These are phyloP conservation scores for Parelbella ahira DNA, from an alignment of 2,888 invertebrate genomes.

Conservation along the genomic window DNA sequence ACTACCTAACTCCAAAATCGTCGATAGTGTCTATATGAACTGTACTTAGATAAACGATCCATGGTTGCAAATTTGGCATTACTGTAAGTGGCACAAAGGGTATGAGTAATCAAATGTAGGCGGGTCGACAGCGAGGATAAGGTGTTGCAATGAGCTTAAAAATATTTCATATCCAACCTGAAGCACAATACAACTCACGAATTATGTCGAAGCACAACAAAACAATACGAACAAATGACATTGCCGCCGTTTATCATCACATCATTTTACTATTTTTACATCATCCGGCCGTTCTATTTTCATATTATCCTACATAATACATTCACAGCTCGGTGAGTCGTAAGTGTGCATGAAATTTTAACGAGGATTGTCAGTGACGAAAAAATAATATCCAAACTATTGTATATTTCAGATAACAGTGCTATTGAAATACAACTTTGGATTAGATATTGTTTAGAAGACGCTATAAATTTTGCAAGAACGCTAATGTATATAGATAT, in stretches of 20 bases:
- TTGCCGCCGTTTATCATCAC: conserved; percentile 24
- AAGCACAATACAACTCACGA: not conserved
- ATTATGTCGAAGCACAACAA: no score
- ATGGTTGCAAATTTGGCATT: conserved; percentile 9
- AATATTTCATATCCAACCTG: conserved; percentile 7
- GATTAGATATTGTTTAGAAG: not conserved
- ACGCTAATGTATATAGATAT: no score
- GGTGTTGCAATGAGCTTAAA: conserved; percentile 11
- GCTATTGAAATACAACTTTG: not conserved
- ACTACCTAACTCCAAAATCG: no score
- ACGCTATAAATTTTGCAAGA: no score
- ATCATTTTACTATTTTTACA: conserved; percentile 29
- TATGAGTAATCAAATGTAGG: conserved; percentile 27
- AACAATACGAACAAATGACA: conserved; percentile 10
- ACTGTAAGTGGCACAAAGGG: conserved; percentile 20
- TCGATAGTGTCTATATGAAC: no score
- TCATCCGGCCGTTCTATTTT: conserved; percentile 33
- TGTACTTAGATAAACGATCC: not conserved
- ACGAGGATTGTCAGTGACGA: conserved; percentile 35
- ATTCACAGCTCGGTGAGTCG: conserved; percentile 41
- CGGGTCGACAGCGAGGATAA: conserved; percentile 5
- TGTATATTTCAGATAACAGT: not conserved
- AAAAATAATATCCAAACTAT: not conserved
- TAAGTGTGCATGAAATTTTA: conserved; percentile 55
- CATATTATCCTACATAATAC: conserved; percentile 40